These are phyloP conservation scores for Eonycteris spelaea DNA, from an alignment of 2,113 vertebrate species.

Conservation along the genomic window DNA sequence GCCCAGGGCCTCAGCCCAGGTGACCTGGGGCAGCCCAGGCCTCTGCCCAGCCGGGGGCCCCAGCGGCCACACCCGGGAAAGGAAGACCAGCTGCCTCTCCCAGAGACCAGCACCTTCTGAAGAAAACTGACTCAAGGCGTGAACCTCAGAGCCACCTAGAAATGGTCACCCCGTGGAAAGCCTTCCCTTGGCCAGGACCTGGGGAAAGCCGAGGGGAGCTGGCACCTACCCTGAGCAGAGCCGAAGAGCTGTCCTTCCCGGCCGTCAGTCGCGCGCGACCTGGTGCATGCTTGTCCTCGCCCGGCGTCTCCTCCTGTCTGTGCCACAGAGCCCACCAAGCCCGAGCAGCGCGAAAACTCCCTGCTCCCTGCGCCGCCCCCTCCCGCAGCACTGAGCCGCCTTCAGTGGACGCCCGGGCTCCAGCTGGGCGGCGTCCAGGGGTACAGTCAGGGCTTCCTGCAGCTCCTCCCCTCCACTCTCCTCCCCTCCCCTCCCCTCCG, in stretches of 20 bases:
- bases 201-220: neutral
- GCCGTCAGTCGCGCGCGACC: neutral
- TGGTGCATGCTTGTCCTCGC: conserved; percentile 50
- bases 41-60: neutral
- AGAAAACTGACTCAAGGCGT: rapidly evolving
- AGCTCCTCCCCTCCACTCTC: neutral
- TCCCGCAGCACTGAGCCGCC: conserved; percentile 32
- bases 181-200: rapidly evolving
- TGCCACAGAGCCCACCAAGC: rapidly evolving
- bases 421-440: conserved; percentile 66
- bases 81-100: rapidly evolving
- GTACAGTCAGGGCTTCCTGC: conserved; percentile 67
- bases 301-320: neutral
- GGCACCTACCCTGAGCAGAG: conserved; percentile 79
- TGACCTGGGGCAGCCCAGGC: rapidly evolving
- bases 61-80: neutral
- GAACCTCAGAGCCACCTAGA: rapidly evolving
- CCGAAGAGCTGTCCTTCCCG: neutral
- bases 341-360: too few relatives aligned
- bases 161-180: rapidly evolving
- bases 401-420: conserved; percentile 55
- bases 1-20: neutral
- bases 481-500: conserved; percentile 22
- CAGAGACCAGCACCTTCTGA: neutral
- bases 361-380: too few relatives aligned